phyloP scores from a whole-genome alignment of 2,113 vertebrate genomes.

The Neotoma lepida region DNA sequence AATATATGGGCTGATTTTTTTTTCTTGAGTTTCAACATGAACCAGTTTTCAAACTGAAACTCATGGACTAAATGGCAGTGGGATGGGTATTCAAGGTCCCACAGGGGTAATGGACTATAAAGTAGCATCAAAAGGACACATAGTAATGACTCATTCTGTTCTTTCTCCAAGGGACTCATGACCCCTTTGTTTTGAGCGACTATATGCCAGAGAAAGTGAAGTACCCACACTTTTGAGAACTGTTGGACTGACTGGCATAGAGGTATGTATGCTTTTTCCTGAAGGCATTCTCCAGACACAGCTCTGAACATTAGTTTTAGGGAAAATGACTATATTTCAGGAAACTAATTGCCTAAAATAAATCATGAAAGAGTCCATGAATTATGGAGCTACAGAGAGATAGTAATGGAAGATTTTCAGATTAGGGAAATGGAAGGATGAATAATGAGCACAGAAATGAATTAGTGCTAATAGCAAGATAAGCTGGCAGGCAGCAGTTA shows the following conservation, averaged over 20 bases:
- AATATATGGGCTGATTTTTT: neutral
- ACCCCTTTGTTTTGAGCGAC: neutral
- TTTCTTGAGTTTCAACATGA: conserved; percentile 35
- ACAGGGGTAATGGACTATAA: neutral
- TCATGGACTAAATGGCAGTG: neutral
- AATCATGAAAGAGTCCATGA: conserved; percentile 30
- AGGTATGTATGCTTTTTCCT: neutral
- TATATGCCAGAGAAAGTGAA: neutral
- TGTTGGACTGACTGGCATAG: neutral
- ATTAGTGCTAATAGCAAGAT: neutral
- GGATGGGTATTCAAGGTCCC: neutral
- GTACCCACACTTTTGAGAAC: neutral
- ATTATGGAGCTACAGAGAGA: conserved; percentile 16
- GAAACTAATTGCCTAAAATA: conserved; percentile 57
- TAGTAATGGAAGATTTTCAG: conserved; percentile 10
- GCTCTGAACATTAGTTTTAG: neutral
- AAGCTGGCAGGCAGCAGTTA: conserved; percentile 34
- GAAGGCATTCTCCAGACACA: neutral
- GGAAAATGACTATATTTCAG: neutral
- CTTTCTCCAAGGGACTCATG: neutral
- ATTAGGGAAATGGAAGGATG: conserved; percentile 25
- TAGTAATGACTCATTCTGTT: conserved; percentile 3
- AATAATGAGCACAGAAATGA: conserved; percentile 35
- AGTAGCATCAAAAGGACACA: neutral
- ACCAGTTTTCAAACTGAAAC: conserved; percentile 9